Evolutionary conservation across 2,888 invertebrate genomes (phyloP), one percentile per base, ranked within the genome.

Genomic region (Drosophila gaucha): DNA sequence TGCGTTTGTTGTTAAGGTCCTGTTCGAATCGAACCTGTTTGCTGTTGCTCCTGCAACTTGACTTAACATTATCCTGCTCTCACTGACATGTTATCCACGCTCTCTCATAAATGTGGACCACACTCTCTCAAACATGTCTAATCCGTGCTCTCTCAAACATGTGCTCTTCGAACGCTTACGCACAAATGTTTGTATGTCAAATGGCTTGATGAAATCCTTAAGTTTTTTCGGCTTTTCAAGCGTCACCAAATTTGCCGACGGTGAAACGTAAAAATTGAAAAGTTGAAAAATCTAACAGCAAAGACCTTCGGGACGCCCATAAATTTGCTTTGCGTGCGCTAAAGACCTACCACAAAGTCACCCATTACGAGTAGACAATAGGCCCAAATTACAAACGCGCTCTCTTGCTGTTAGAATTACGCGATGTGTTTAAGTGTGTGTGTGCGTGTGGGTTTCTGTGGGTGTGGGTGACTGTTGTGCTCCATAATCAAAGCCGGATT

Each of bases 311-410:
- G 51, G 55, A 39, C 56, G 51, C 8, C 9, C 12, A 41, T 16
- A 33, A 31, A 28, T 16, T 62, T 12, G 10, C 22, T 31, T 36
- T 43, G 33, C 31, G 54, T 12, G 14, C 22, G 38, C 46, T 26
- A 22, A 24, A 49, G 84, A 86, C 88, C 84, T 88, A 80, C 86
- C 84, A 65, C 84, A 85, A 88, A 54, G 56, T 67, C 77, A 76
- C 58, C 77, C 82, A 74, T 71, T 80, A 73, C 70, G 78, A 75
- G 72, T 72, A 72, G 84, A 80, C 86, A 84, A 86, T 78, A 52
- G 67, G 62, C 58, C 71, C 68, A 70, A 83, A 84, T 86, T 79
- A 86, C 66, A 80, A 74, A 64, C 68, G 74, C 67, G 63, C 46
- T 49, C 44, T 36, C 26, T 18, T 22, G 35, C 44, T 22, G 50